Conservation (phyloP, 2,113 vertebrate species). For the Nothobranchius furzeri region DNA sequence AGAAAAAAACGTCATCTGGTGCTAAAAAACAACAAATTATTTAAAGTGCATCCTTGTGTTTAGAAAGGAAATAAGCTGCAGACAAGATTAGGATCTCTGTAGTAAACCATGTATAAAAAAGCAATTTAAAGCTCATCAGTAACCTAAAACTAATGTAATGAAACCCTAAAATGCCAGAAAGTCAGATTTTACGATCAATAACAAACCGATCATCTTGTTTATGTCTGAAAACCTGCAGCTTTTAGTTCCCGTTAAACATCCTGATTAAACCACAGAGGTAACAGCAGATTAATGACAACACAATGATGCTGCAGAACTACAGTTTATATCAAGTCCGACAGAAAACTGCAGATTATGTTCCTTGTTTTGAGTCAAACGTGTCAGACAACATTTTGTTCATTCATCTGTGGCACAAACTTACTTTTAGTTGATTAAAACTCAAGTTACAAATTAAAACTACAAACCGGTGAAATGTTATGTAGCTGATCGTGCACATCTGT, state of each 20-base stretch:
- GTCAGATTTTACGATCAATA: not conserved
- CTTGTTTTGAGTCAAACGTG: not conserved
- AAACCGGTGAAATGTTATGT: not conserved
- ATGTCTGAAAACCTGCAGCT: not conserved
- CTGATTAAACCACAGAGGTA: not conserved
- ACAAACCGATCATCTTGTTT: not conserved
- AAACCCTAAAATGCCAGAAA: no score
- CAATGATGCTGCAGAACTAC: not conserved
- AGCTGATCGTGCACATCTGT: not conserved
- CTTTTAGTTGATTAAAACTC: not conserved
- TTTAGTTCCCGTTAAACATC: not conserved
- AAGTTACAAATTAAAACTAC: not conserved
- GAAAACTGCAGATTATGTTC: not conserved
- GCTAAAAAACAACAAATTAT: no score
- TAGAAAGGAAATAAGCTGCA: no score
- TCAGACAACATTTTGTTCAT: conserved; percentile 12
- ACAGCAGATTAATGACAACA: not conserved
- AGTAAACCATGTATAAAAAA: no score
- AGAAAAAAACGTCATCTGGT: no score
- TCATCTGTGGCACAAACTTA: conserved; percentile 27
- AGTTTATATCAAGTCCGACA: not conserved
- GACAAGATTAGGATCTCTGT: no score
- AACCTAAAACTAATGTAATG: no score
- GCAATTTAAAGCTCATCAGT: no score
- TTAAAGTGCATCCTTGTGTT: no score